Evolutionary conservation across 2,797 vertebrate genomes (phyloP).

Genomic region (Clangula hyemalis): DNA sequence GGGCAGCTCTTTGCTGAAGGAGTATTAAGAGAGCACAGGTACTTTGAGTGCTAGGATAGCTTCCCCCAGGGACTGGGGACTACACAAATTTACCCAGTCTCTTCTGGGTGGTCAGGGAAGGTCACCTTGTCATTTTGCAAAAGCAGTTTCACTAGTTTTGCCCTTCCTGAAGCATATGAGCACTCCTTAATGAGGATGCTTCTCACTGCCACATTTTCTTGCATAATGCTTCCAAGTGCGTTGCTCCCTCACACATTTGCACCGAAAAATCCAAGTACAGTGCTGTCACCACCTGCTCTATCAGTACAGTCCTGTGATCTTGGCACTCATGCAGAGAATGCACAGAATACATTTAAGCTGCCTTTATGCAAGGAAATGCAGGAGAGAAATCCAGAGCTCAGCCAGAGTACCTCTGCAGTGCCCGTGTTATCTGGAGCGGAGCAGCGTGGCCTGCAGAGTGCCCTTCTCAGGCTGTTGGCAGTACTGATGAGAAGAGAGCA

Average conservation of each 20-base stretch:
- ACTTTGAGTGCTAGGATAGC: too few species aligned
- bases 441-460: accelerated
- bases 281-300: not conserved
- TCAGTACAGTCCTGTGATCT: not conserved
- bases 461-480: not conserved
- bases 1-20: not conserved
- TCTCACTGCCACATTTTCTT: not conserved
- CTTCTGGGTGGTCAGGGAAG: not conserved
- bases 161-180: not conserved
- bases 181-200: not conserved
- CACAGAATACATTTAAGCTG: not conserved
- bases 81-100: too few species aligned
- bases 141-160: not conserved
- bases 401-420: not conserved
- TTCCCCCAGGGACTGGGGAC: not conserved
- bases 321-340: not conserved
- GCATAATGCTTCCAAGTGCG: not conserved
- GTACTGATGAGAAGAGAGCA: not conserved
- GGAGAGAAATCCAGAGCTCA: not conserved
- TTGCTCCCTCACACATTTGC: not conserved
- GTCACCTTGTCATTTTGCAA: not conserved
- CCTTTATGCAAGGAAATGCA: not conserved
- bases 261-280: not conserved
- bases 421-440: accelerated
- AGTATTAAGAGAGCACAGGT: not conserved